Conservation (phyloP, 2,113 vertebrate genomes). For the Nothobranchius kuhntae region DNA sequence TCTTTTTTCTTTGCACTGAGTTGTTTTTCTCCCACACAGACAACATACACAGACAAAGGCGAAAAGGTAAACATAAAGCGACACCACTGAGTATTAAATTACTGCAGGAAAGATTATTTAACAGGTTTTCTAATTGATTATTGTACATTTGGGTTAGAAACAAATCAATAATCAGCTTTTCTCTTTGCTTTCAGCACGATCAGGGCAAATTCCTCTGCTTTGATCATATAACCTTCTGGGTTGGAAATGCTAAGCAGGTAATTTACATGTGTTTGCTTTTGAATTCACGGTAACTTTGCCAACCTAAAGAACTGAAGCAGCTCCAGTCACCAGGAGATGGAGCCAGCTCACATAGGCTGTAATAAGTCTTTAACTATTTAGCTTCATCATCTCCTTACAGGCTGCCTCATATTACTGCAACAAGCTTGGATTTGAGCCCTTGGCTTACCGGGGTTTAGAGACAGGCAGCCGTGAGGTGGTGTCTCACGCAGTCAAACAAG, state of each 20-base stretch:
- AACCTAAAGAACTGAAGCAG: conserved; percentile 2
- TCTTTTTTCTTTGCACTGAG: neutral
- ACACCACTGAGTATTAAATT: neutral
- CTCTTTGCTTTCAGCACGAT: conserved; percentile 75
- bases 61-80: conserved; percentile 83
- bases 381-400: conserved; percentile 43
- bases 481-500: conserved; percentile 89
- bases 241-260: conserved; percentile 97
- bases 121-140: too few relatives aligned
- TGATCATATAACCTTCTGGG: conserved; percentile 96
- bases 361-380: neutral
- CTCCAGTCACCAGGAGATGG: conserved; percentile 45
- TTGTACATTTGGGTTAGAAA: neutral
- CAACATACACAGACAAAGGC: conserved; percentile 88
- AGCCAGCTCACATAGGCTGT: neutral
- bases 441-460: conserved; percentile 91
- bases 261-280: neutral
- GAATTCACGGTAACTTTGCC: conserved; percentile 2
- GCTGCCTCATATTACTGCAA: conserved; percentile 92
- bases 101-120: neutral
- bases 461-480: conserved; percentile 89
- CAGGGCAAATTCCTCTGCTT: conserved; percentile 88
- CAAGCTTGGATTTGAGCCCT: conserved; percentile 90
- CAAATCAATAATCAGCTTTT: neutral
- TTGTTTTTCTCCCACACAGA: conserved; percentile 73